These are phyloP conservation scores for Gobio occitaniae DNA, from an alignment of 2,797 vertebrate species.

Conservation along the genomic window DNA sequence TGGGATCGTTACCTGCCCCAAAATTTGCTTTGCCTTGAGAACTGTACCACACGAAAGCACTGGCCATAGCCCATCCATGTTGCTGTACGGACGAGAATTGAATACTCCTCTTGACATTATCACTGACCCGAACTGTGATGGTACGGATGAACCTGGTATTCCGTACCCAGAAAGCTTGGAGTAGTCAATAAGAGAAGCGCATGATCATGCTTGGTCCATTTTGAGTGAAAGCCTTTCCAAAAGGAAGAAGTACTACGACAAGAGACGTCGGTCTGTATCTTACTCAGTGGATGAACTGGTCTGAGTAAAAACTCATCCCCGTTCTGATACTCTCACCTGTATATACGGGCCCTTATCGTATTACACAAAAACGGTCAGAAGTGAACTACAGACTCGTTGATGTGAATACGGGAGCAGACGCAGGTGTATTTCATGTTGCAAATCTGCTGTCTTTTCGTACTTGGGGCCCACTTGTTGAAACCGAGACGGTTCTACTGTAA, in stretches of 20 bases:
- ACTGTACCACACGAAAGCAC: constrained; percentile 14
- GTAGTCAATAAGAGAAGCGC: constrained; percentile 10
- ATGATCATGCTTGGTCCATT: constrained; percentile 3
- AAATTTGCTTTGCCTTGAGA: no score
- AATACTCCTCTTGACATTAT: constrained; percentile 30
- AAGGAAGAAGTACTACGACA: neutral
- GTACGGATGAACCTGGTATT: constrained; percentile 23
- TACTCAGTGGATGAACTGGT: constrained; percentile 12
- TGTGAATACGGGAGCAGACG: no score
- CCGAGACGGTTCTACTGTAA: no score
- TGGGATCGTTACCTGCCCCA: no score
- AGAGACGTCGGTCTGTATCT: neutral
- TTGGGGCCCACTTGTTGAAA: no score
- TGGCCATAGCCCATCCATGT: neutral
- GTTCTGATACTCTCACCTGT: neutral
- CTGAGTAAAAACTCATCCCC: constrained; percentile 10
- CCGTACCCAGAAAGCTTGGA: constrained; percentile 21
- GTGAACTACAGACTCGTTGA: no score
- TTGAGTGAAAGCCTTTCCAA: neutral
- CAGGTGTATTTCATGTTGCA: no score
- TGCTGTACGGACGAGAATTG: neutral
- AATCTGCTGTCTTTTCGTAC: no score
- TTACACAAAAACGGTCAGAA: no score
- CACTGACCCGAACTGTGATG: constrained; percentile 14
- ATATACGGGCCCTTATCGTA: no score